These are phyloP conservation scores for Sycophaga agraensis DNA, from an alignment of 1,140 invertebrate genomes.

Conservation along the genomic window DNA sequence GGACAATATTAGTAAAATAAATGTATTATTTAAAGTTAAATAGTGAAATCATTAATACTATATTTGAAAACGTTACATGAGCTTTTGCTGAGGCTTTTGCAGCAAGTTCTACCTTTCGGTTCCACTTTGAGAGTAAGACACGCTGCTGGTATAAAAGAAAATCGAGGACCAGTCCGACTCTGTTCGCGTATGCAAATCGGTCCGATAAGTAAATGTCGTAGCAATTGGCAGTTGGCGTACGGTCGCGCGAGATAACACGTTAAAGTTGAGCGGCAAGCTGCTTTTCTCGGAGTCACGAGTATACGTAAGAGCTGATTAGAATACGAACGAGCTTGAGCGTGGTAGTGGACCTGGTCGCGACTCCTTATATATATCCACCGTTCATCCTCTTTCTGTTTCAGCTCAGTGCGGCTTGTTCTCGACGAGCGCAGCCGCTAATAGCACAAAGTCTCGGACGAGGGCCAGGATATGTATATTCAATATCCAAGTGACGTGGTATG, in stretches of 20 bases:
- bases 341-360: not conserved
- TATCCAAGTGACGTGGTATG: not conserved
- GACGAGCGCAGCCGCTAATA: not conserved
- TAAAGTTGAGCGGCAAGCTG: constrained; percentile 39
- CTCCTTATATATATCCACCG: not conserved
- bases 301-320: constrained; percentile 42
- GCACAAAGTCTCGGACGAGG: too few species aligned
- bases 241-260: constrained; percentile 39
- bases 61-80: too few species aligned
- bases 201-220: constrained; percentile 4
- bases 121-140: too few species aligned
- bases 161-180: too few species aligned
- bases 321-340: constrained; percentile 41
- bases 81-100: too few species aligned
- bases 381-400: not conserved
- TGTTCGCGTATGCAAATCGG: not conserved
- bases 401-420: not conserved
- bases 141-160: too few species aligned
- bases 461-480: not conserved
- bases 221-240: constrained; percentile 3
- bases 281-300: constrained; percentile 36
- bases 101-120: too few species aligned
- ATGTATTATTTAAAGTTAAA: too few species aligned
- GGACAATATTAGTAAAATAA: too few species aligned
- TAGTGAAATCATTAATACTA: too few species aligned